A percentile compares a stretch with the other conserved stretches of the same genome.
phyloP scores from a whole-genome alignment of 2,888 invertebrate species.

The Trichopria drosophilae region DNA sequence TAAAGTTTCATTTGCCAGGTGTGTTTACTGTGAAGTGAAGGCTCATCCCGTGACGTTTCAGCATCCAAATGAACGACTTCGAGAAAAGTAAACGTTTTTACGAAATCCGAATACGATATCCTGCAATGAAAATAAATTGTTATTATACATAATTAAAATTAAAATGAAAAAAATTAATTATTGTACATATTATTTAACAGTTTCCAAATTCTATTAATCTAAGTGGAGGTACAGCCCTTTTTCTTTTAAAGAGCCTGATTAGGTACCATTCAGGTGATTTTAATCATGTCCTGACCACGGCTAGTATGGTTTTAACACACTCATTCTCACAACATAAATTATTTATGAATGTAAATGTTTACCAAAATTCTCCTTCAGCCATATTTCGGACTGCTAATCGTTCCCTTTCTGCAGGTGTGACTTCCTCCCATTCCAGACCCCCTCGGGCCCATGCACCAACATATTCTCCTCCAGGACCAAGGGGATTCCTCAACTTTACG shows the following conservation, averaged over 20 bases:
- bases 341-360: constrained; percentile 26
- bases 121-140: constrained; percentile 54
- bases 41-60: constrained; percentile 84
- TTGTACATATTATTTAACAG: neutral
- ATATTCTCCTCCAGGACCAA: constrained; percentile 68
- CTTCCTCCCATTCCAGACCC: constrained; percentile 76
- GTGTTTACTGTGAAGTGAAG: constrained; percentile 74
- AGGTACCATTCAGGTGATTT: too few species aligned
- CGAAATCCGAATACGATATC: constrained; percentile 83
- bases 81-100: constrained; percentile 77
- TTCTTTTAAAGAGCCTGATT: too few species aligned
- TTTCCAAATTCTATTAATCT: too few species aligned
- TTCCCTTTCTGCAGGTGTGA: constrained; percentile 73
- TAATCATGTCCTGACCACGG: too few species aligned
- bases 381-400: constrained; percentile 68
- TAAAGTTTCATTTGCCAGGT: constrained; percentile 88
- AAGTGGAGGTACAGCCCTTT: neutral
- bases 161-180: constrained; percentile 1
- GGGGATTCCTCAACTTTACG: constrained; percentile 71
- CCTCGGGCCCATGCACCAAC: constrained; percentile 72
- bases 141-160: neutral
- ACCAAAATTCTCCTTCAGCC: constrained; percentile 76
- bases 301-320: too few species aligned
- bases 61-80: constrained; percentile 85
- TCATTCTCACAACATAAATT: too few species aligned